These are phyloP conservation scores for Flabesymbios commensalis DNA, from an alignment of 2,888 invertebrate species.

Conservation along the genomic window DNA sequence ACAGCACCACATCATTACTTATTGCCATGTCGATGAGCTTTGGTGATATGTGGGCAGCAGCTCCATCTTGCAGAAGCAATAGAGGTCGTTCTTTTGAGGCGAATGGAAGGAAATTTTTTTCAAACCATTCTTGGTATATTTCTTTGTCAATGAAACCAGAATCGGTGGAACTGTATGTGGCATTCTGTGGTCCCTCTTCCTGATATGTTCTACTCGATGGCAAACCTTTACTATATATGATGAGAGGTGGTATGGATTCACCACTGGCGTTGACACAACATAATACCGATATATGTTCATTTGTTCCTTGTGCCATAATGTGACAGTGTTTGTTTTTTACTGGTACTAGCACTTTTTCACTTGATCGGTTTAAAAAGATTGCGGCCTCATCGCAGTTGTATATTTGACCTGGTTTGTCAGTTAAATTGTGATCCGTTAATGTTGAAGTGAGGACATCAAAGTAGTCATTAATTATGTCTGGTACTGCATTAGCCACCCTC, in stretches of 20 bases:
- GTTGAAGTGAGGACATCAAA: neutral
- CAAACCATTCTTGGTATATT: slow-evolving; percentile 12
- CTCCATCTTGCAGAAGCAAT: slow-evolving; percentile 8
- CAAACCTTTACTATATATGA: slow-evolving; percentile 9
- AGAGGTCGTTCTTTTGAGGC: slow-evolving; percentile 5
- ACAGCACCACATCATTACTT: neutral
- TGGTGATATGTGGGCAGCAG: slow-evolving; percentile 7
- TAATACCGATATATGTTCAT: neutral
- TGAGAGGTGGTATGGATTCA: neutral
- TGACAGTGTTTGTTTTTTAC: slow-evolving; percentile 8
- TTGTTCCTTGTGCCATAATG: neutral
- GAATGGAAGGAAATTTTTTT: slow-evolving; percentile 10
- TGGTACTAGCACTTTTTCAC: neutral
- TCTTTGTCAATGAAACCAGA: slow-evolving; percentile 6
- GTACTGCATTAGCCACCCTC: neutral
- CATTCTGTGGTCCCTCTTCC: slow-evolving; percentile 5
- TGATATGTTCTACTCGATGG: neutral
- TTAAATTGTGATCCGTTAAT: neutral
- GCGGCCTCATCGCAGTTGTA: slow-evolving; percentile 9
- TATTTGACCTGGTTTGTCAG: neutral
- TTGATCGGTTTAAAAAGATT: slow-evolving; percentile 8
- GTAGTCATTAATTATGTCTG: neutral
- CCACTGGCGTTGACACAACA: slow-evolving; percentile 6
- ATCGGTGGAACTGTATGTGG: slow-evolving; percentile 3
- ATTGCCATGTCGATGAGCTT: slow-evolving; percentile 11